These are phyloP conservation scores for Buathra laborator DNA, from an alignment of 2,888 invertebrate species.

Conservation along the genomic window DNA sequence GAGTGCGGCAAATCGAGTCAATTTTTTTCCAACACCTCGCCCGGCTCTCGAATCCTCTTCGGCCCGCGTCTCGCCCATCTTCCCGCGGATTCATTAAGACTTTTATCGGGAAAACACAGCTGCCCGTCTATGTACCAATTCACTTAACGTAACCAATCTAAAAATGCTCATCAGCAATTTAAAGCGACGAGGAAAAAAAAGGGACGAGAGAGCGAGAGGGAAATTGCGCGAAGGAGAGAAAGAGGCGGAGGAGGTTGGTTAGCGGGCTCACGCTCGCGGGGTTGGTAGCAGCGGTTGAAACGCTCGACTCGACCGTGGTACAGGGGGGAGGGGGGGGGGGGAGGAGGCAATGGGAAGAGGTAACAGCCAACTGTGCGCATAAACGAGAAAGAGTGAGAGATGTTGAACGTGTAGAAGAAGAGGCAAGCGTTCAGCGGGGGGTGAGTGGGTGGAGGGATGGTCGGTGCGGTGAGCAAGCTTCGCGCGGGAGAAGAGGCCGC, in stretches of 20 bases:
- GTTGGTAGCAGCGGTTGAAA: slow-evolving; percentile 64
- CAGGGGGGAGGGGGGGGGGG: slow-evolving; percentile 39
- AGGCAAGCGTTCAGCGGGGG: slow-evolving; percentile 26
- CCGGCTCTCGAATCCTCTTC: slow-evolving; percentile 11
- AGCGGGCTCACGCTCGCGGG: slow-evolving; percentile 41
- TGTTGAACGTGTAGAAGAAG: slow-evolving; percentile 48
- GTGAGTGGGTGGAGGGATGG: slow-evolving; percentile 39
- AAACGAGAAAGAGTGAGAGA: slow-evolving; percentile 46
- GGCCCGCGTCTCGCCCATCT: slow-evolving; percentile 34
- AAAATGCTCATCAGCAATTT: slow-evolving; percentile 85
- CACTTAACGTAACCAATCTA: slow-evolving; percentile 85
- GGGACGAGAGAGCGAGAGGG: slow-evolving; percentile 71
- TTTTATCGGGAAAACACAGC: slow-evolving; percentile 84
- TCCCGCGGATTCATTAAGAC: slow-evolving; percentile 71
- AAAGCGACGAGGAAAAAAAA: slow-evolving; percentile 77
- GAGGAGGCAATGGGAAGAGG: slow-evolving; percentile 7
- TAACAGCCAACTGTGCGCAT: slow-evolving; percentile 30
- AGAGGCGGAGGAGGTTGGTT: slow-evolving; percentile 7
- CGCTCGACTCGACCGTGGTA: slow-evolving; percentile 56
- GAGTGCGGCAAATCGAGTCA: slow-evolving; percentile 56
- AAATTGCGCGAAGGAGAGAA: slow-evolving; percentile 66
- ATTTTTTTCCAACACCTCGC: slow-evolving; percentile 51
- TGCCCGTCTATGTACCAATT: slow-evolving; percentile 83
- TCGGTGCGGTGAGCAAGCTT: slow-evolving; percentile 62
- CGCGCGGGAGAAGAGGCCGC: slow-evolving; percentile 52